Conservation (phyloP, 1,140 invertebrate genomes). For the Monomorium pharaonis region DNA sequence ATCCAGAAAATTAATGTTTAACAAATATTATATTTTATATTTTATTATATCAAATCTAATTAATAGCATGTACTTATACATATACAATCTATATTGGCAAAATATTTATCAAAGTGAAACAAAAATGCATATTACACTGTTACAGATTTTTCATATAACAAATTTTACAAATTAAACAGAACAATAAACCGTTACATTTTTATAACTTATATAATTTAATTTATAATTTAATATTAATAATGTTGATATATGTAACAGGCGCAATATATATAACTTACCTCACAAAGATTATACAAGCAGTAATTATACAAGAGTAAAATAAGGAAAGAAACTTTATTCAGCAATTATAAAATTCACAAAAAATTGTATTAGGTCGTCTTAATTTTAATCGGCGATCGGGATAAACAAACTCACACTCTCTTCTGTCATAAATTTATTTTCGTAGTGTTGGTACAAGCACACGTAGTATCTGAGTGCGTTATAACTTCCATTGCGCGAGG, state of each 20-base stretch:
- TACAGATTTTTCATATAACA: neutral
- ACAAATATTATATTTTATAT: neutral
- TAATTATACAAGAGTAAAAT: neutral
- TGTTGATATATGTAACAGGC: too few species aligned
- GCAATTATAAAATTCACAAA: neutral
- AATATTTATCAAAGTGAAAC: neutral
- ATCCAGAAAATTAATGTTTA: neutral
- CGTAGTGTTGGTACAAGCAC: conserved; percentile 72
- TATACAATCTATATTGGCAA: neutral
- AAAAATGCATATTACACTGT: neutral
- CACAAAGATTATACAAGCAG: too few species aligned
- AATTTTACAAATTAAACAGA: neutral
- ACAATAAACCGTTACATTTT: neutral
- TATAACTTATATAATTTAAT: conserved; percentile 13
- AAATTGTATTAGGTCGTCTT: neutral
- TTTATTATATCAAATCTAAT: neutral
- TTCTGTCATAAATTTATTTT: conserved; percentile 79
- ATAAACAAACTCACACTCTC: conserved; percentile 72
- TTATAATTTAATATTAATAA: conserved; percentile 26
- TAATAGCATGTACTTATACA: neutral
- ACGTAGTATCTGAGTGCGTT: conserved; percentile 65
- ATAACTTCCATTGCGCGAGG: conserved; percentile 66
- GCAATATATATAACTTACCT: conserved; percentile 60
- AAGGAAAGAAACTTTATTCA: conserved; percentile 1
- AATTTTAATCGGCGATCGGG: conserved; percentile 42